Evolutionary conservation across 2,797 vertebrate genomes (phyloP).

Genomic region (Pagetopsis macropterus): DNA sequence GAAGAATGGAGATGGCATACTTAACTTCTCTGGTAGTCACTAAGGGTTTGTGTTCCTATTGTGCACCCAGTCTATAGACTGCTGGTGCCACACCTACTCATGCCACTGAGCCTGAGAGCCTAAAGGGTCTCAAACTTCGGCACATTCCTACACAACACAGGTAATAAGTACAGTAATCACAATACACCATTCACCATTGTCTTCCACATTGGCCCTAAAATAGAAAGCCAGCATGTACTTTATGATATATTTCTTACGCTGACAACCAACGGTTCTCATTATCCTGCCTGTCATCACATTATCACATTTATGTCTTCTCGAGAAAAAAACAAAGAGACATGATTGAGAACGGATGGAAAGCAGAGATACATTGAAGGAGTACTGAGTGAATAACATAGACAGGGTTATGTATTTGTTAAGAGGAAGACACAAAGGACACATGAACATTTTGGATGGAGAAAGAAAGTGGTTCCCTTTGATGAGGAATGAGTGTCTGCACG

Average conservation of each 20-base stretch:
- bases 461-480: constrained; percentile 18
- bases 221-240: not conserved
- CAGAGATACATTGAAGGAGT: not conserved
- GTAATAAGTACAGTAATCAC: not conserved
- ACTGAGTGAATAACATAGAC: not conserved
- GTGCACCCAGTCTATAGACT: constrained; percentile 32
- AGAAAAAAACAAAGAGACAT: constrained; percentile 25
- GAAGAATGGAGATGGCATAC: constrained; percentile 72
- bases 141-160: not conserved
- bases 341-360: not conserved
- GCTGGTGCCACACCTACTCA: constrained; percentile 47
- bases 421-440: constrained; percentile 3
- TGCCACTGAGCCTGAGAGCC: constrained; percentile 21
- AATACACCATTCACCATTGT: not conserved
- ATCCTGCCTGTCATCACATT: constrained; percentile 14
- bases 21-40: constrained; percentile 67
- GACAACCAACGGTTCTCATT: constrained; percentile 15
- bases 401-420: constrained; percentile 6
- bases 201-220: constrained; percentile 12
- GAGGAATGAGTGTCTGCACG: constrained; percentile 3
- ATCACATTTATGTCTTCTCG: constrained; percentile 1
- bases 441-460: constrained; percentile 1
- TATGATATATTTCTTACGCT: constrained; percentile 12
- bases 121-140: not conserved
- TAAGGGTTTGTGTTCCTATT: constrained; percentile 53